Evolutionary conservation across 2,888 invertebrate genomes (phyloP).

Genomic region (Eulithis prunata): DNA sequence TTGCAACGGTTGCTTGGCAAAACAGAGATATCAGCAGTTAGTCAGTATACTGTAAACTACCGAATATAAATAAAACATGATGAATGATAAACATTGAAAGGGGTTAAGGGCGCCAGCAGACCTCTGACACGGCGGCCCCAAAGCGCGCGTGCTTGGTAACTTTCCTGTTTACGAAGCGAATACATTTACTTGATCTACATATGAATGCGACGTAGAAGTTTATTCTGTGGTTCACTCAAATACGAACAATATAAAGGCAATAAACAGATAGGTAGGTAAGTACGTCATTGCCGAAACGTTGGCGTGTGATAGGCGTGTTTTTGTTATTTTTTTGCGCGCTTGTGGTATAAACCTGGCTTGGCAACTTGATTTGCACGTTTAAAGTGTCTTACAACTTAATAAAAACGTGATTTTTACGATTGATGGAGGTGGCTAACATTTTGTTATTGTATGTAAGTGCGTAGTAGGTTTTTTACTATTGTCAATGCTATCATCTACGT

Average conservation of each 20-base stretch:
- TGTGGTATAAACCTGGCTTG: slow-evolving; percentile 10
- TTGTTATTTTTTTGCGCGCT: slow-evolving; percentile 12
- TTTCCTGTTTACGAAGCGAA: slow-evolving; percentile 68
- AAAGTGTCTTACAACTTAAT: neutral
- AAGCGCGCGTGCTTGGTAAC: slow-evolving; percentile 66
- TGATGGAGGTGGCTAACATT: neutral
- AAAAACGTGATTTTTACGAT: slow-evolving; percentile 9
- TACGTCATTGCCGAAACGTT: slow-evolving; percentile 22
- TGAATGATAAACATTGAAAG: slow-evolving; percentile 62
- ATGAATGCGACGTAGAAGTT: neutral
- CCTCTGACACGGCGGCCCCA: slow-evolving; percentile 57
- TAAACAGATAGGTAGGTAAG: slow-evolving; percentile 14
- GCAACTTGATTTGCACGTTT: slow-evolving; percentile 13
- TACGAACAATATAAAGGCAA: slow-evolving; percentile 10
- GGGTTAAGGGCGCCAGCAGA: slow-evolving; percentile 69
- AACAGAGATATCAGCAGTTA: slow-evolving; percentile 30
- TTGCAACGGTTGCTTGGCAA: slow-evolving; percentile 16
- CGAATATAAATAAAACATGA: slow-evolving; percentile 52
- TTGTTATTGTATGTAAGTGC: neutral
- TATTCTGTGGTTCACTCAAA: slow-evolving; percentile 13
- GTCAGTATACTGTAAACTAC: slow-evolving; percentile 38
- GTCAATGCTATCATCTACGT: no score
- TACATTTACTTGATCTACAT: slow-evolving; percentile 27
- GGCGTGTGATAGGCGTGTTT: slow-evolving; percentile 17
- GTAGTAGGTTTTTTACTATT: neutral